Base-by-base conservation (phyloP, 2,888 invertebrate genomes). In the Drosophila formosana region DNA sequence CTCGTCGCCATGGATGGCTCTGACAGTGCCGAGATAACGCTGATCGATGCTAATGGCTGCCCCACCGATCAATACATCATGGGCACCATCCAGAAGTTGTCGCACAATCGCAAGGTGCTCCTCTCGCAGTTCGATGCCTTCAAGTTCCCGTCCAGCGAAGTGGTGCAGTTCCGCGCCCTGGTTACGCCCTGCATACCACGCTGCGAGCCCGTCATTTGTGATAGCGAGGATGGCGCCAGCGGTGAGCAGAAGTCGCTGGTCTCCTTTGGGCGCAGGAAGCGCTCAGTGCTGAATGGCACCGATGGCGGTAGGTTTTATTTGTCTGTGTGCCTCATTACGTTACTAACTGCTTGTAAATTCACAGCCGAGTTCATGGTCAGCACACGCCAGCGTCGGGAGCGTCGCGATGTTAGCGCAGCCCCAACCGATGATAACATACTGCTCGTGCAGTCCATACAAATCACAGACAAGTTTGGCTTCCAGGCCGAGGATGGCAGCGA, bases 81-180 rank as follows among this genome's bases (percentile, higher is more conserved):
- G 97, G 97, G 97, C 97, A 97, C 97, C 50, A 94, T 98, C 75
- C 96, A 96, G 93, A 97, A 97, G 93, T 96, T 97, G 50, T 94
- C 95, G 50, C 94, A 95, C 87, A 95, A 95, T 80, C 96, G 96
- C 93, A 97, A 97, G 95, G 95, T 96, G 89, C 94, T 98, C 78
- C 93, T 97, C 68, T 97, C 98, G 11, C 96, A 97, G 93, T 98
- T 98, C 93, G 98, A 98, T 92, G 98, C 98, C 41, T 98, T 98
- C 95, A 98, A 98, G 93, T 98, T 98, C 94, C 98, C 98, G 46
- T 97, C 97, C 46, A 97, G 97, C 11, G 98, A 98, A 92, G 96
- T 98, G 69, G 98, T 98, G 7, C 98, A 98, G 92, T 98, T 98
- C 95, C 95, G 98, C 76, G 98, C 98, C 34, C 93, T 98, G 88